Conservation (phyloP, 2,797 vertebrate species). For the Mormyrops attenuatus region DNA sequence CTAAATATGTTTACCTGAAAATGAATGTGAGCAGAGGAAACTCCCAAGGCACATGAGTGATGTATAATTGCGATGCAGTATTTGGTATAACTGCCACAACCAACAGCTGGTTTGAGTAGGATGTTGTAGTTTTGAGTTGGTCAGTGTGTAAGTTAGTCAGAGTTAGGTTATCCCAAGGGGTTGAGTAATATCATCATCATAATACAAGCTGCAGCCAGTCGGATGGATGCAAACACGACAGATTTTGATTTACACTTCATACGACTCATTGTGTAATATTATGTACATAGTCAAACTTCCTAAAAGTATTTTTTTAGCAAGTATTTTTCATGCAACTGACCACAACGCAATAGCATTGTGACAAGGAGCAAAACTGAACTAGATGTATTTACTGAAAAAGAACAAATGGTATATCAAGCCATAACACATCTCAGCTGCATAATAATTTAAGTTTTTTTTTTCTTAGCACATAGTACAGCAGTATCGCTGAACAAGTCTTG, state of each 20-base stretch:
- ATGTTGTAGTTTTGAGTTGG: not conserved
- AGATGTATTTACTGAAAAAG: no score
- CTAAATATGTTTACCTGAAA: not conserved
- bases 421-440: constrained; percentile 33
- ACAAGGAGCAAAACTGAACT: no score
- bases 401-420: constrained; percentile 24
- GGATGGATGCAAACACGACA: not conserved
- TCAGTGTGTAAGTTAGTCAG: not conserved
- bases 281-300: not conserved
- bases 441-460: constrained; percentile 32
- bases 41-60: not conserved
- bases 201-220: not conserved
- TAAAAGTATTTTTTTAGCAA: no score
- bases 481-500: constrained; percentile 26
- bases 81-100: not conserved
- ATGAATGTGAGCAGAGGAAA: not conserved
- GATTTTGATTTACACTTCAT: not conserved
- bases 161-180: not conserved
- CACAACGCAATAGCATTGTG: no score
- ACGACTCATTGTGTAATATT: not conserved
- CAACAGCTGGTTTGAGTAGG: not conserved
- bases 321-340: not conserved
- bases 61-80: not conserved
- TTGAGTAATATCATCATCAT: not conserved
- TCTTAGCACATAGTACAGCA: constrained; percentile 21